Base-by-base conservation (phyloP, 2,888 invertebrate genomes). In the Ormyrus nitidulus region DNA sequence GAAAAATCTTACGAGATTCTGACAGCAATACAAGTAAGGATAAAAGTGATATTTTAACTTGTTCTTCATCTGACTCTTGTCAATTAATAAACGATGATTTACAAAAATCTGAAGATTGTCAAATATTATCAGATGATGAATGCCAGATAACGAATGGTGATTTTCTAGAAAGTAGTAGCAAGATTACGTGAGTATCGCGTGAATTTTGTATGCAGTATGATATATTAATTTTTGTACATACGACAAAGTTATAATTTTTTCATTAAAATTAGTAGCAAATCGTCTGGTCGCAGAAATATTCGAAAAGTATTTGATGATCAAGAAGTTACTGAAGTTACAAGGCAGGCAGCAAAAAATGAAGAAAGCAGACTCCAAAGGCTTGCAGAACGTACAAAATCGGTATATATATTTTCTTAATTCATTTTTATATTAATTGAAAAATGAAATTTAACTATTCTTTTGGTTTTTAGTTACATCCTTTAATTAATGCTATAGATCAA, bases 231-330 rank as follows among this genome's bases (percentile, higher is more conserved):
- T 44, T 44, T 10, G 10, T 51, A 53, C 34, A 34, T 4, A 4
- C 4, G 34, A 34, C 2, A 34, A 54, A 11, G 54, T 44, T 53
- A 8, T 34, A 34, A 34, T 34, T 34, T 34, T 34, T 34, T 34
- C 4, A 34, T 34, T 34, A 34, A 34, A 34, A 34, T 34, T 34
- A 19, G 44, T 46, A 58, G 11, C 10, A 76, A 76, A 13, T n/a
- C 7, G 46, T 0, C 46, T 10, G 81, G 81, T 2, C 74, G 81
- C 9, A 49, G 65, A 64, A 79, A 81, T 53, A 81, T 81, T 13
- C 71, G 81, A 5, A 64, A 75, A 72, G 6, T 81, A 34, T n/a
- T 78, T 13, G 76, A 76, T 53, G 81, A 81, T 64, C n/a, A 78
- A 51, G n/a, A 78, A 58, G 73, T 76, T n/a, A n/a, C 71, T 53